Base-by-base conservation (phyloP, 2,888 invertebrate genomes). In the Dicycla oo region DNA sequence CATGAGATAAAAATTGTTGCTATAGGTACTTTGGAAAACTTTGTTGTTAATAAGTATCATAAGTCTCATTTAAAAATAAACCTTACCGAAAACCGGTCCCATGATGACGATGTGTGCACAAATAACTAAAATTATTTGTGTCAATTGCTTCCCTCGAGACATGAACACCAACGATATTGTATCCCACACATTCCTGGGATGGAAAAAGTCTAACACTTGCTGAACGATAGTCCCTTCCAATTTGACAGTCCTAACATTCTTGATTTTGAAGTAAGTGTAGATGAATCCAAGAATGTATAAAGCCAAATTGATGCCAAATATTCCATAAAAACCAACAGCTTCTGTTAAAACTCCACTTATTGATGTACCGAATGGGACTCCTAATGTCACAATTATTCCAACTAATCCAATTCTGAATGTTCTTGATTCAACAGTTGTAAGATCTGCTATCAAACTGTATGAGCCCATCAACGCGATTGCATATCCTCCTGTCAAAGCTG, bases 331-430 rank as follows among this genome's bases (percentile, higher is more conserved):
- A 7, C 96, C 96, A 20, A 95, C 87, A 47, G 88, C 87, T 86
- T 94, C 91, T 49, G 95, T 95, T 66, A 96, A 87, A 58, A 96
- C 88, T 20, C 97, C 97, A 88, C 96, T 96, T 49, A 97, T 89
- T 30, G 95, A 90, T 11, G 94, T 93, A 15, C 96, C 97, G 30
- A 96, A 85, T 23, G 96, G 96, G 47, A 96, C 86, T 30, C 95
- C 95, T 38, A 97, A 83, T 2, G 96, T 96, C 38, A 95, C 94
- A 73, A 97, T 95, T 7, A 96, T 92, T 66, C 96, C 96, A 20
- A 97, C 94, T n/a, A 97, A 87, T 20, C 97, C 97, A 60, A 97
- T 94, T 85, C 97, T 93, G 62, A 97, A 94, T 2, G 97, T 97
- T 40, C 97, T 93, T 80, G 96, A 95, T 83, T 97, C 96, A 34